Evolutionary conservation across 2,797 vertebrate species (phyloP).

Genomic region (Acanthiza pusilla): DNA sequence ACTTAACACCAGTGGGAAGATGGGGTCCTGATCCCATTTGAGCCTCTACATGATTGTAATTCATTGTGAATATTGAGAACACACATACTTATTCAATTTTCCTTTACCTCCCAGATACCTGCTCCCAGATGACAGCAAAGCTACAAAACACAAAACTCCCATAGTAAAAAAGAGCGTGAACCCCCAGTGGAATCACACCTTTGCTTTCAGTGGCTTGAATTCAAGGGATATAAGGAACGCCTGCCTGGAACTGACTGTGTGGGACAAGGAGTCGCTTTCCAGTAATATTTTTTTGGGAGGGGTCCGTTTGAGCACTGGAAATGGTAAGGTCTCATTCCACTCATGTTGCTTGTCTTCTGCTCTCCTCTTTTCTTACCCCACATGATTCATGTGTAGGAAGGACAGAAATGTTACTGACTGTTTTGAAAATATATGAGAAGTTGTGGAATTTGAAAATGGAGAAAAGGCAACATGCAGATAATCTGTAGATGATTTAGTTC

Average conservation of each 20-base stretch:
- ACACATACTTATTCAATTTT: neutral
- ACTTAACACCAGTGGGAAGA: neutral
- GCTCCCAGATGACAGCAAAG: slow-evolving; percentile 92
- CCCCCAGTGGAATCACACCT: slow-evolving; percentile 95
- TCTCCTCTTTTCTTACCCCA: neutral
- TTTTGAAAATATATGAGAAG: neutral
- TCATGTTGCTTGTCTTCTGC: neutral
- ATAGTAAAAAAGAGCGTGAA: slow-evolving; percentile 89
- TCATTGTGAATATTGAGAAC: neutral
- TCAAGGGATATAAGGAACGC: slow-evolving; percentile 86
- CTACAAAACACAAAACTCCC: slow-evolving; percentile 95
- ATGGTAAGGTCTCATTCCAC: slow-evolving; percentile 73
- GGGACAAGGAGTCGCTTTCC: slow-evolving; percentile 95
- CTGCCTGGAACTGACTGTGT: slow-evolving; percentile 93
- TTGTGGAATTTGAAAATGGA: neutral
- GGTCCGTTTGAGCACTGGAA: slow-evolving; percentile 87
- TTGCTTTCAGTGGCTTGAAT: slow-evolving; percentile 88
- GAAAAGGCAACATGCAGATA: neutral
- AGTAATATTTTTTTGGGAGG: slow-evolving; percentile 96
- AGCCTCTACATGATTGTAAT: neutral
- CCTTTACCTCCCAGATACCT: slow-evolving; percentile 80
- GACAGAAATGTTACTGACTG: neutral
- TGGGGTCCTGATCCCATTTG: neutral
- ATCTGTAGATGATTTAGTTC: neutral
- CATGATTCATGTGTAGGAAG: fast-evolving